Evolutionary conservation across 1,140 invertebrate genomes (phyloP).

Genomic region (Drosophila baimaii): DNA sequence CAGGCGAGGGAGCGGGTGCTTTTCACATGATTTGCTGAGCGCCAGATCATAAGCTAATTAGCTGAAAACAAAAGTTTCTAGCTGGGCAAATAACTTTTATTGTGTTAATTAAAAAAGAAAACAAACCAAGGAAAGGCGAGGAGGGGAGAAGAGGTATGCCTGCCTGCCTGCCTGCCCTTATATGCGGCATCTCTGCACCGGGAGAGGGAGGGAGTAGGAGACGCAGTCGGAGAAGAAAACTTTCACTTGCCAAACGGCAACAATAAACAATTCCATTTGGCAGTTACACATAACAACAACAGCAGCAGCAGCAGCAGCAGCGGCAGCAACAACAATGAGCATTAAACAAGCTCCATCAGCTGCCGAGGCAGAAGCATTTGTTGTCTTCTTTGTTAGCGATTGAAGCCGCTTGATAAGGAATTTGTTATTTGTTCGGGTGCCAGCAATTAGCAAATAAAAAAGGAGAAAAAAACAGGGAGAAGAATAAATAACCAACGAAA

Average conservation of each 20-base stretch:
- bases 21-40: constrained; percentile 75
- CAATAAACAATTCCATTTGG: constrained; percentile 71
- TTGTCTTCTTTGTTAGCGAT: constrained; percentile 57
- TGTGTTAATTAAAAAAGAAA: constrained; percentile 81
- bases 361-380: constrained; percentile 54
- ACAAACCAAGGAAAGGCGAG: constrained; percentile 56
- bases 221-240: constrained; percentile 56
- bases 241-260: constrained; percentile 77
- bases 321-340: constrained; percentile 36
- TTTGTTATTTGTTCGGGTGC: constrained; percentile 54
- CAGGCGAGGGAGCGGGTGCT: constrained; percentile 20
- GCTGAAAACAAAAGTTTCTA: constrained; percentile 70
- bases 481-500: constrained; percentile 22
- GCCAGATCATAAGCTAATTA: constrained; percentile 61
- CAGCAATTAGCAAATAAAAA: constrained; percentile 69
- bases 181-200: constrained; percentile 56
- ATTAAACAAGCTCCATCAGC: constrained; percentile 58
- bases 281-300: constrained; percentile 73
- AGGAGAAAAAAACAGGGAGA: constrained; percentile 12
- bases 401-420: constrained; percentile 61
- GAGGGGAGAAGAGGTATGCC: constrained; percentile 21
- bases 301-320: constrained; percentile 32
- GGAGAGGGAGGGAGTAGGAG: constrained; percentile 46
- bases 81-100: constrained; percentile 65
- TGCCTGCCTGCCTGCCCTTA: constrained; percentile 69